Base-by-base conservation (phyloP, 2,888 invertebrate genomes). In the Andrena marginata region DNA sequence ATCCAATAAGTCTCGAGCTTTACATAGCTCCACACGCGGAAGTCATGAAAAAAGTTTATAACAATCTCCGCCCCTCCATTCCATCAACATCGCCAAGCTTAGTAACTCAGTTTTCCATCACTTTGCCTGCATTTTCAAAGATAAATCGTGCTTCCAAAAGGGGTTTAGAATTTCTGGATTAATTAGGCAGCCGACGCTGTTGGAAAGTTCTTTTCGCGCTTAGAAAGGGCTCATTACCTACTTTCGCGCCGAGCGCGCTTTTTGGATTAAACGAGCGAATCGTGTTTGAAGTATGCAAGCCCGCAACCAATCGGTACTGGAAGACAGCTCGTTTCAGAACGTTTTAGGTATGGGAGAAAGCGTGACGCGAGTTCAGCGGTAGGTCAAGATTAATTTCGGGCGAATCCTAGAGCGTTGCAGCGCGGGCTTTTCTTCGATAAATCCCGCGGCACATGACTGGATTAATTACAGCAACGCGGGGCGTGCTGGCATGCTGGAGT, bases 301-400 rank as follows among this genome's bases (percentile, higher is more conserved):
- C 16, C 5, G 1, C 26, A 48, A 29, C 8, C 49, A 35, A 65
- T 33, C 20, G 49, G 62, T 35, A 60, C 49, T 54, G 13, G 49
- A 48, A 56, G 33, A 23, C 26, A 13, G 23, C 8, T 16, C 51
- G 31, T 48, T 67, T 56, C 23, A 31, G 65, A 54, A 13, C 6
- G 70, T 60, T 42, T 42, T 56, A 26, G 35, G 8, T 31, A 13
- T 16, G 35, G n/a, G 29, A 10, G 26, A 29, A 35, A 56, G 64
- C 69, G 75, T 56, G 73, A 70, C 6, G 49, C 75, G 64, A 64
- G 63, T 72, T 68, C 23, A 23, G 2, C 20, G 49, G 16, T 16
- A 68, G 56, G 49, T 65, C 62, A 59, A 64, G 72, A 82, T 82
- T 80, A 76, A 82, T 82, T 76, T 76, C 68, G 31, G 20, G 71